These are phyloP conservation scores for Metaphire vulgaris DNA, from an alignment of 1,140 invertebrate species.

Conservation along the genomic window DNA sequence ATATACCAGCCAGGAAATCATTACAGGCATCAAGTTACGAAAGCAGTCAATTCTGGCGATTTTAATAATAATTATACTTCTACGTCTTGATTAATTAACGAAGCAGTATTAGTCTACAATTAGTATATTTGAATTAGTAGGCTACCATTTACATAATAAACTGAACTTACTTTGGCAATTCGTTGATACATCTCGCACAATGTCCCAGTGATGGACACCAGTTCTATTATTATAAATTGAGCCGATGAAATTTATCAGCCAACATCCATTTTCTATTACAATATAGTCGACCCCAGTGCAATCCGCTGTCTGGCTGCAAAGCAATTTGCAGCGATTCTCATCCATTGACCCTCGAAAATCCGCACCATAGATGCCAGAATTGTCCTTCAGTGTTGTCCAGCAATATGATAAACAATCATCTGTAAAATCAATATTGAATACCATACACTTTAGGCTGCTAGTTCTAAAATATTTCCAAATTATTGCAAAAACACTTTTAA, in stretches of 20 bases:
- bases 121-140: neutral
- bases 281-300: neutral
- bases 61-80: neutral
- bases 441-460: too few species aligned
- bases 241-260: neutral
- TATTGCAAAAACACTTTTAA: too few species aligned
- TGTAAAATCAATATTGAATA: too few species aligned
- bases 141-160: neutral
- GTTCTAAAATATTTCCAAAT: too few species aligned
- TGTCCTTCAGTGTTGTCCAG: neutral
- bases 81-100: neutral
- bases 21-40: neutral
- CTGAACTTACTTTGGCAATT: neutral
- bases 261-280: neutral
- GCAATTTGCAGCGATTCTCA: neutral
- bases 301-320: neutral
- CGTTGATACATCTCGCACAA: neutral
- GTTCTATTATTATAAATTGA: neutral
- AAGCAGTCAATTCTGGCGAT: neutral
- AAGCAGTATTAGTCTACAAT: neutral
- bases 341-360: neutral
- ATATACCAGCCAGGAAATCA: neutral
- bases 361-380: neutral
- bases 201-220: neutral
- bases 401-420: neutral